Evolutionary conservation across 1,140 invertebrate genomes (phyloP), one percentile per base, ranked within the genome.

Genomic region (Daktulosphaira vitifoliae): DNA sequence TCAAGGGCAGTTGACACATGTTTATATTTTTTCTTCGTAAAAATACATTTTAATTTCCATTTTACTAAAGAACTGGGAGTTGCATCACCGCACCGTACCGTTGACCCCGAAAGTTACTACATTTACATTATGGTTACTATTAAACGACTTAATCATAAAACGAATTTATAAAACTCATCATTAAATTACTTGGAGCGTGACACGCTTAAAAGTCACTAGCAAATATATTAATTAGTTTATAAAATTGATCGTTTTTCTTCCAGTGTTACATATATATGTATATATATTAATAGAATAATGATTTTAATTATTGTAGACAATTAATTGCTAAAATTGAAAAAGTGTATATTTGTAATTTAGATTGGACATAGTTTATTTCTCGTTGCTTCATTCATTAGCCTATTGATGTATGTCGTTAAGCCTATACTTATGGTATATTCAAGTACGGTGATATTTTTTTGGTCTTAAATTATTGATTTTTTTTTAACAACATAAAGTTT

Each of bases 21-120:
- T 20, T 46, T 44, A 44, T 44, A 29, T 62, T 56, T 56, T 62
- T 62, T 20, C 44, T 20, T 62, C 26, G 29, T 62, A 62, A 62
- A 62, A 62, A 23, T 62, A 25, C 42, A 39, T 48, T 62, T 48
- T 44, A 33, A 62, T 62, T 48, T 62, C 56, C 56, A 62, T 62
- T 62, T 62, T 39, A 62, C 56, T 22, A 48, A 62, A 16, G 22
- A 44, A 62, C 56, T 62, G 56, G 56, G 29, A 62, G 46, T 44
- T 48, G 26, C 56, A 15, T 46, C 56, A 48, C 9, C 26, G 11
- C 56, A 62, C 56, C 26, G 25, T 29, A 25, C 56, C 56, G 56
- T 48, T 33, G 56, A 62, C 42, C 56, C 56, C 39, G 56, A 62
- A 20, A 38, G 18, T 56, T 56, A 56, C 26, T 56, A 56, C 53